Conservation (phyloP, 2,888 invertebrate species). For the Limnephilus marmoratus region DNA sequence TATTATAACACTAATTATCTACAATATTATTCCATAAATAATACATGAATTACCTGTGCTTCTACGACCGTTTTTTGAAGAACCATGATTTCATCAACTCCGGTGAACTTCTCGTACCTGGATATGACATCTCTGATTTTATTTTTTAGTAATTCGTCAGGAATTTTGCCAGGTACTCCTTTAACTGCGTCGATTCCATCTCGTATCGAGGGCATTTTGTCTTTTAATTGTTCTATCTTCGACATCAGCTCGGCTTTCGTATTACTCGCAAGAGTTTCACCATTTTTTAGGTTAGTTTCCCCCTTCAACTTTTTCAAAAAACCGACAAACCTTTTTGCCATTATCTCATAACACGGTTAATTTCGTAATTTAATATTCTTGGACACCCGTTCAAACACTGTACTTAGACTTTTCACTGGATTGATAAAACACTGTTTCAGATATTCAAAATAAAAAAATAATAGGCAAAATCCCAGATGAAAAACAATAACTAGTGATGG, state of each 20-base stretch:
- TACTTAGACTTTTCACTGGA: not conserved
- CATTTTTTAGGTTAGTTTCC: slow-evolving; percentile 59
- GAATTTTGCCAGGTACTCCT: slow-evolving; percentile 45
- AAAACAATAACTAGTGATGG: slow-evolving; percentile 6
- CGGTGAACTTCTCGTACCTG: slow-evolving; percentile 85
- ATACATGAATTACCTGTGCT: slow-evolving; percentile 75
- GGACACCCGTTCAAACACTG: slow-evolving; percentile 9
- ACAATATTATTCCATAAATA: not conserved
- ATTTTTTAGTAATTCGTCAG: slow-evolving; percentile 48
- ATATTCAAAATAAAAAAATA: slow-evolving; percentile 17
- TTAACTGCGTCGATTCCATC: slow-evolving; percentile 52
- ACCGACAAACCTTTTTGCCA: slow-evolving; percentile 55
- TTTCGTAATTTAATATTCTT: not conserved
- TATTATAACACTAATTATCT: not conserved
- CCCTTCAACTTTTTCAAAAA: slow-evolving; percentile 55
- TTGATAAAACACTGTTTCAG: not conserved
- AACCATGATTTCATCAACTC: slow-evolving; percentile 86
- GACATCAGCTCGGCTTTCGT: slow-evolving; percentile 50
- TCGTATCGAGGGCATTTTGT: slow-evolving; percentile 53
- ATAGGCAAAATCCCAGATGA: not conserved
- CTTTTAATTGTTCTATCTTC: slow-evolving; percentile 49
- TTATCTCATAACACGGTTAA: slow-evolving; percentile 46
- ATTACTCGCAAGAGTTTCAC: slow-evolving; percentile 18
- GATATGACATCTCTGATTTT: slow-evolving; percentile 51
- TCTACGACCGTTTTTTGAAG: slow-evolving; percentile 86